Conservation (phyloP, 2,797 vertebrate species). For the Perdix hodgsoniae region DNA sequence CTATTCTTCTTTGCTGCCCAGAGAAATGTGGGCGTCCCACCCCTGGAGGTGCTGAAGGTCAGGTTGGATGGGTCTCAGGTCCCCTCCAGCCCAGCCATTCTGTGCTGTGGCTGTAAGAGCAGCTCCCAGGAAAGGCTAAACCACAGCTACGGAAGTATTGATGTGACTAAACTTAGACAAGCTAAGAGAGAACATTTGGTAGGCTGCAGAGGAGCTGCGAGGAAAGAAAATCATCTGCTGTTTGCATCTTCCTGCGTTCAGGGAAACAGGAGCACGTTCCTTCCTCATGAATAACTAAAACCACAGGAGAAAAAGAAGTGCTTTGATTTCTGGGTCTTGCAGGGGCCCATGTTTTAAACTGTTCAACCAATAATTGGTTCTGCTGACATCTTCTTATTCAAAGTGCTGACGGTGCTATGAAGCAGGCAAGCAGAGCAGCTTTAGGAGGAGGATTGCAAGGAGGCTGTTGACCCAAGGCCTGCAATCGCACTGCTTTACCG, state of each 20-base stretch:
- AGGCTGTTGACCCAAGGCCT: fast-evolving
- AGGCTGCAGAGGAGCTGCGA: constrained; percentile 4
- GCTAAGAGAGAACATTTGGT: constrained; percentile 31
- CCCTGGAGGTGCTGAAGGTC: too few species aligned
- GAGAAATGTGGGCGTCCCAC: too few species aligned
- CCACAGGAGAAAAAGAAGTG: background rate
- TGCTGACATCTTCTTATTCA: background rate
- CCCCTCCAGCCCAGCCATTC: background rate
- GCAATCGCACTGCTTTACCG: background rate
- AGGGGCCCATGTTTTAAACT: background rate
- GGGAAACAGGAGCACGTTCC: background rate
- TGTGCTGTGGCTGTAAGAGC: background rate
- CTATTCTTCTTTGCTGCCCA: too few species aligned
- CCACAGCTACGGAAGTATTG: fast-evolving
- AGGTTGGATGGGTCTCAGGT: too few species aligned
- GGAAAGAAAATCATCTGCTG: background rate
- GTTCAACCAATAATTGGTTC: fast-evolving
- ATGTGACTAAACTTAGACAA: background rate
- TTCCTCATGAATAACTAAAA: background rate
- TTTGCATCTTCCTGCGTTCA: background rate
- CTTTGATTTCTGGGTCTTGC: background rate
- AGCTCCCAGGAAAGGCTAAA: background rate
- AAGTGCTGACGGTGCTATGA: background rate
- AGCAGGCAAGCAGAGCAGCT: background rate
- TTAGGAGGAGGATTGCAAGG: background rate